Evolutionary conservation across 2,888 invertebrate species (phyloP).

Genomic region (Endomychus coccineus): DNA sequence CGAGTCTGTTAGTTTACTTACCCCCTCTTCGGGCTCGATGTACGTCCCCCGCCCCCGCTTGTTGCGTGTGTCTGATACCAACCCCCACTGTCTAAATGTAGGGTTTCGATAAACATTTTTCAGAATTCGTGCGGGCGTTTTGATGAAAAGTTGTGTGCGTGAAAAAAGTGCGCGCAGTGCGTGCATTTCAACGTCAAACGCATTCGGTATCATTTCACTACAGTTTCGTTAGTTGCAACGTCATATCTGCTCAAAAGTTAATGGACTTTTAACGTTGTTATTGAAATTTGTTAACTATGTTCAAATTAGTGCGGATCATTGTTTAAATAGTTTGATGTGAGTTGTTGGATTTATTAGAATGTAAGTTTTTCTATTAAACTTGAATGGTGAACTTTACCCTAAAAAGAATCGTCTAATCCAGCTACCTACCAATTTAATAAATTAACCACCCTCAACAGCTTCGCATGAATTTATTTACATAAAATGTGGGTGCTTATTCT

Average conservation of each 20-base stretch:
- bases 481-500: no score
- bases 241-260: conserved; percentile 19
- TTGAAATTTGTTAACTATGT: conserved; percentile 6
- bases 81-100: conserved; percentile 33
- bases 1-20: conserved; percentile 20
- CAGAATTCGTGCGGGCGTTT: conserved; percentile 43
- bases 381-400: no score
- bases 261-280: conserved; percentile 7
- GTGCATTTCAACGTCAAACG: conserved; percentile 22
- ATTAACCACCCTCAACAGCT: no score
- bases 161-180: conserved; percentile 37
- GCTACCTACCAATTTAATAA: no score
- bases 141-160: conserved; percentile 41
- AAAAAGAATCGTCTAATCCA: no score
- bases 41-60: conserved; percentile 30
- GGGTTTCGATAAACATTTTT: conserved; percentile 40
- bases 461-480: no score
- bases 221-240: conserved; percentile 28
- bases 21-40: no score
- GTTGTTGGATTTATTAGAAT: background rate
- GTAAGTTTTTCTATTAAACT: no score
- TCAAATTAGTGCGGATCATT: conserved; percentile 16
- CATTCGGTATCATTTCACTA: conserved; percentile 22
- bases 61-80: conserved; percentile 35
- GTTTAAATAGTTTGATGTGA: conserved; percentile 15